phyloP scores from a whole-genome alignment of 2,888 invertebrate genomes.

The Eupithecia dodoneata region DNA sequence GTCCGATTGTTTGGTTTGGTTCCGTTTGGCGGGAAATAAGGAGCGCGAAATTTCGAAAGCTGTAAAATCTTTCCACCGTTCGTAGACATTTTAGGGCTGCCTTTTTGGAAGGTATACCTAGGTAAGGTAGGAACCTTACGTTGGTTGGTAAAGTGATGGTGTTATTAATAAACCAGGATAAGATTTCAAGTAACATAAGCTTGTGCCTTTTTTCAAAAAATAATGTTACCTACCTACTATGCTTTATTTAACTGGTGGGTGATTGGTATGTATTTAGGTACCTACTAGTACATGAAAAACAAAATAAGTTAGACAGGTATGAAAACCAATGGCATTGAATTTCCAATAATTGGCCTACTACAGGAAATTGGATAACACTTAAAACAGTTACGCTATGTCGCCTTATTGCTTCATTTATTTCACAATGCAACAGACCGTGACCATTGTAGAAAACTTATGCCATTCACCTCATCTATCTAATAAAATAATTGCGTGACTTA shows the following conservation, averaged over 20 bases:
- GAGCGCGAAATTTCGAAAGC: neutral
- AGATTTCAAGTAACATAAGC: neutral
- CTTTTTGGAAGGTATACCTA: too few relatives aligned
- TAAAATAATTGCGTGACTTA: neutral
- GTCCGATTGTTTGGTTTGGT: neutral
- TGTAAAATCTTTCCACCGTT: neutral
- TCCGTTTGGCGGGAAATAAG: neutral
- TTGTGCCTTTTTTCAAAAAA: neutral
- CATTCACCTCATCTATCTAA: conserved; percentile 36
- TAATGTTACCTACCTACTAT: too few relatives aligned
- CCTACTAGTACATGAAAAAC: neutral
- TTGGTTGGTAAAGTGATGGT: too few relatives aligned
- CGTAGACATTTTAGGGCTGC: too few relatives aligned
- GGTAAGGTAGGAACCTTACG: too few relatives aligned
- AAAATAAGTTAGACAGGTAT: neutral
- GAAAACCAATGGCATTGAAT: conserved; percentile 1
- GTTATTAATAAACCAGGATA: neutral
- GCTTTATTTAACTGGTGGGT: neutral
- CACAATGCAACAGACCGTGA: conserved; percentile 44
- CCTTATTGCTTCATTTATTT: conserved; percentile 35
- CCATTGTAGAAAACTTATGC: conserved; percentile 42
- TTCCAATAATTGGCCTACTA: conserved; percentile 10
- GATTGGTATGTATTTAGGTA: neutral
- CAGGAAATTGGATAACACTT: conserved; percentile 28
- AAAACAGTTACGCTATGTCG: conserved; percentile 18